Evolutionary conservation across 1,140 invertebrate species (phyloP), one percentile per base, ranked within the genome.

Genomic region (Halesus radiatus): DNA sequence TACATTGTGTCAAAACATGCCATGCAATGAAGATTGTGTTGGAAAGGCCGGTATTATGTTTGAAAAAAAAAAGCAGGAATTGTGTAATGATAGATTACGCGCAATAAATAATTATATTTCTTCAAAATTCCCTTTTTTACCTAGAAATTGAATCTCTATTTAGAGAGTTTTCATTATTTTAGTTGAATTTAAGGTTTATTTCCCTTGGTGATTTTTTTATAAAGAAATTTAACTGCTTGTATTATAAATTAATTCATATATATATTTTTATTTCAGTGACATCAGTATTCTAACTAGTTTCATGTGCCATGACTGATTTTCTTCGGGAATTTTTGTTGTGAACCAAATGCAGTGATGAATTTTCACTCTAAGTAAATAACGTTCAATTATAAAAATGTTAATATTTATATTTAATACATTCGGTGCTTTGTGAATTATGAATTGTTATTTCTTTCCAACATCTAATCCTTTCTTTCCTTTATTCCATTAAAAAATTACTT

Each of bases 51-150:
- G 32, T 7, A 6, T 6, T 32, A 32, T 6, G 7, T 3, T 3
- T 10, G 7, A 13, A 45, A 45, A 45, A 45, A 45, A 29, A 29
- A 29, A 29, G 26, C 26, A 29, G 26, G 2, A 29, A 13, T 45
- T 45, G 37, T 37, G 3, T 7, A 37, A 37, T 7, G 32, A 8
- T 1, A 37, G 26, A 29, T 2, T 3, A 2, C 2, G 4, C 5
- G 10, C 7, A 13, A 13, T 22, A 56, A 22, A 7, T 22, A 60
- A 60, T 23, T 60, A 16, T 60, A 60, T 60, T 56, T 56, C 54
- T 56, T 60, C 18, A 22, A 60, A 22, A 60, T 60, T 60, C 56
- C 56, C 15, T 60, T 13, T 60, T 60, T 60, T 60, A 45, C 37
- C 37, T 22, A 60, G 23, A n/a, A 20, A 60, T 60, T 23, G 18